Percentiles rank a stretch among this genome's conserved stretches.
Evolutionary conservation across 2,113 vertebrate species (phyloP).

Genomic region (Dascyllus trimaculatus): DNA sequence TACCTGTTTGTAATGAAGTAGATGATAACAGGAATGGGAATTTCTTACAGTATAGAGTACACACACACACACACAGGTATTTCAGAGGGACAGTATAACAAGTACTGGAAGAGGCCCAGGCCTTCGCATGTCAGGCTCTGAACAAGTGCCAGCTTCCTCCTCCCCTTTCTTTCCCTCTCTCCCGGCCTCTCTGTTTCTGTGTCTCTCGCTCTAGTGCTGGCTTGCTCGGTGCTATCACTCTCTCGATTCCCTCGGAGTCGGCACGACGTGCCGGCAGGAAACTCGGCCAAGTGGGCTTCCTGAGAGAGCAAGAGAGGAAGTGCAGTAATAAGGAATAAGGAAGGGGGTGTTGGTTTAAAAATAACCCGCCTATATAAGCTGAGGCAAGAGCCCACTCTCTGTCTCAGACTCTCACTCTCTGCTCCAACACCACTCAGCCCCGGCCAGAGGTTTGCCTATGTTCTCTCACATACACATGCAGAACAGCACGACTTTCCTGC

Average conservation of each 20-base stretch:
- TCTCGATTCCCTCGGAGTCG: conserved; percentile 82
- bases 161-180: conserved; percentile 1
- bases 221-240: conserved; percentile 81
- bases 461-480: conserved; percentile 5
- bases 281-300: conserved; percentile 90
- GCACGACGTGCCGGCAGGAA: conserved; percentile 88
- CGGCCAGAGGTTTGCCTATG: conserved; percentile 8
- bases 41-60: no score
- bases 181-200: conserved; percentile 52
- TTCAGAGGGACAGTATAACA: conserved; percentile 52
- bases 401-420: conserved; percentile 75
- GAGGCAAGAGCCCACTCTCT: conserved; percentile 80
- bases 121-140: conserved; percentile 58
- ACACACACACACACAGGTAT: conserved; percentile 16
- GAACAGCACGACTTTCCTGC: conserved; percentile 59
- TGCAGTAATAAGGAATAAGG: conserved; percentile 90
- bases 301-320: conserved; percentile 90
- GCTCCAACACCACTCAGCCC: conserved; percentile 38
- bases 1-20: no score
- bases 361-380: conserved; percentile 95
- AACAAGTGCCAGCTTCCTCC: conserved; percentile 45
- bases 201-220: conserved; percentile 38
- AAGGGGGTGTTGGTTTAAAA: conserved; percentile 93
- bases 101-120: conserved; percentile 57
- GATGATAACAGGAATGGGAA: no score